These are phyloP conservation scores for Microcebus jonahi DNA, from an alignment of 2,113 vertebrate genomes.

Conservation along the genomic window DNA sequence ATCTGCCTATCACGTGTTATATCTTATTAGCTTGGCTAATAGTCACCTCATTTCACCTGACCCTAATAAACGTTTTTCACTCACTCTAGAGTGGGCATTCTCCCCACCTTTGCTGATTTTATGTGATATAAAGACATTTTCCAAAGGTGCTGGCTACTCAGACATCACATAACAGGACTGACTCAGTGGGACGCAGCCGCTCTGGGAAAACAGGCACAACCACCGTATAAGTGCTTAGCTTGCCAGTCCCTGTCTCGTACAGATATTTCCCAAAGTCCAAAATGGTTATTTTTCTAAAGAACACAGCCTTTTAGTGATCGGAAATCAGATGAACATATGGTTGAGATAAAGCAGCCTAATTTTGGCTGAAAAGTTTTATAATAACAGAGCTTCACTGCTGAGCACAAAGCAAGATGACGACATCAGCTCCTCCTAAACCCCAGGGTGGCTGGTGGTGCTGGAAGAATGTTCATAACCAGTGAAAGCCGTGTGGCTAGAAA, in stretches of 20 bases:
- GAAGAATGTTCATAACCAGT: background rate
- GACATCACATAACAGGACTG: background rate
- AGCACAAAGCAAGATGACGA: background rate
- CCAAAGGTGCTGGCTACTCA: background rate
- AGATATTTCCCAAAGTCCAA: background rate
- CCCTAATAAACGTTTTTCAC: background rate
- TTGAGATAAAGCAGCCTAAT: background rate
- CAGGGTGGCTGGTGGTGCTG: background rate
- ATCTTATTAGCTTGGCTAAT: background rate
- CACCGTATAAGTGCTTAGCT: too few relatives aligned
- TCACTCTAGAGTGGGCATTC: too few relatives aligned
- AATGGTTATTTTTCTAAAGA: background rate
- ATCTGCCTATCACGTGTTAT: background rate
- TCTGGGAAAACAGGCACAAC: background rate
- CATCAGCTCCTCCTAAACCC: background rate
- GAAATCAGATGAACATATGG: background rate
- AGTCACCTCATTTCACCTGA: background rate
- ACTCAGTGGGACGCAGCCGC: fast-evolving
- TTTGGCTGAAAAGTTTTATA: background rate
- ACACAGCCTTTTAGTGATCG: background rate
- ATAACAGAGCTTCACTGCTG: background rate
- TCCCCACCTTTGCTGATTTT: background rate
- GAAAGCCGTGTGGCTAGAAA: background rate
- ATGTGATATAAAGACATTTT: background rate
- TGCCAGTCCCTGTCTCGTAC: background rate